These are phyloP conservation scores for Sarcophaga bullata DNA, from an alignment of 1,140 invertebrate species.

Conservation along the genomic window DNA sequence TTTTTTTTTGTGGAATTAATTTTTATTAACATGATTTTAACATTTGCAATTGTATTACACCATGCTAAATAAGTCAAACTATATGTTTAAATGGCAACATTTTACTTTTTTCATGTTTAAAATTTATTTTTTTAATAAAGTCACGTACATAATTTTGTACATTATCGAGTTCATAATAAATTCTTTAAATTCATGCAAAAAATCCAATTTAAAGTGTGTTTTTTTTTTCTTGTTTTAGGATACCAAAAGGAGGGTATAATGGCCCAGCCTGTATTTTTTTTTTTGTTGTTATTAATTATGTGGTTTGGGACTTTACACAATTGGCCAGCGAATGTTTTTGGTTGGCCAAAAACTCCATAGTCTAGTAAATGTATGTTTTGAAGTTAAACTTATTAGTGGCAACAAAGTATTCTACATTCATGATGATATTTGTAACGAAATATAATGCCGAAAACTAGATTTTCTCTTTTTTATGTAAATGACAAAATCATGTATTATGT, in stretches of 20 bases:
- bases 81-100: neutral
- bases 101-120: neutral
- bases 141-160: neutral
- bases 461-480: too few relatives aligned
- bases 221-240: neutral
- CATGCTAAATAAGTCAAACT: neutral
- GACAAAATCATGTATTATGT: too few relatives aligned
- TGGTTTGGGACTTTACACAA: constrained; percentile 16
- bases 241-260: neutral
- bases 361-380: neutral
- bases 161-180: neutral
- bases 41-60: neutral
- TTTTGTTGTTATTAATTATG: neutral
- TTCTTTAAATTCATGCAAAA: neutral
- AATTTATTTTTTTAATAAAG: neutral
- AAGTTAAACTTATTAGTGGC: too few relatives aligned
- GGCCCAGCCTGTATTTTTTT: neutral
- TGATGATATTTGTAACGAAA: neutral
- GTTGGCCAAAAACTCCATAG: neutral
- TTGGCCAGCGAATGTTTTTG: neutral
- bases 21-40: constrained; percentile 5
- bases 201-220: neutral
- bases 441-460: too few relatives aligned
- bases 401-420: neutral
- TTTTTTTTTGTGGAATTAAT: neutral